Base-by-base conservation (phyloP, 2,888 invertebrate genomes). In the Andrena bucephala region DNA sequence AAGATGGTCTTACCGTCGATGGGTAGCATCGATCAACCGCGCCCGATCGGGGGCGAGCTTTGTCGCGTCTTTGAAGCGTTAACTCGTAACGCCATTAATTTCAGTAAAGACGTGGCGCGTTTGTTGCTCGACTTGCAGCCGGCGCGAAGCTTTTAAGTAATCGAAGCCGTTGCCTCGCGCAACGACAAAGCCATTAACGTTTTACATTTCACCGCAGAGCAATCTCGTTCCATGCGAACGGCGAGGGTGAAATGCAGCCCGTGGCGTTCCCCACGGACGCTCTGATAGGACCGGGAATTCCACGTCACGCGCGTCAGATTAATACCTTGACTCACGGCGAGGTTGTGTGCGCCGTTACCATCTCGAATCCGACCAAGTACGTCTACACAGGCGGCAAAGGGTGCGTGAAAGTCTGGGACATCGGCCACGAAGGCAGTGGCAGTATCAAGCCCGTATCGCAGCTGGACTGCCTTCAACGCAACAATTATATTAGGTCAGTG, bases 301-400 rank as follows among this genome's bases (percentile, higher is more conserved):
- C 99, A 13, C 95, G 98, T 72, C 98, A 97, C 92, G 98, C 98
- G 63, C 95, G 98, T 16, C 97, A 97, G 93, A 97, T 98, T 89
- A 98, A 98, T 93, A 98, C 98, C 7, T 94, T 99, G 85, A 97
- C 97, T 83, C 99, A 99, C 94, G 99, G 99, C 7, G 99, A 99
- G 94, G 98, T 99, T 60, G 99, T 99, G 50, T 99, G 99, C 94
- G 99, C 99, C 0, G 99, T 99, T 67, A 99, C 99, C 68, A 97
- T 99, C 93, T 97, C 98, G 77, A 95, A 96, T 92, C 96, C 97
- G 81, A 97, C 97, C 84, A 96, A 98, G 89, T 97, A 98, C 94
- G 98, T 99, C n/a, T 99, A 99, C 94, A 99, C 99, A 0, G 99
- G 99, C 33, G 99, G 99, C 85, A 99, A 99, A 94, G 98, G 98